Conservation (phyloP, 1,140 invertebrate species). For the Drepana arcuata region DNA sequence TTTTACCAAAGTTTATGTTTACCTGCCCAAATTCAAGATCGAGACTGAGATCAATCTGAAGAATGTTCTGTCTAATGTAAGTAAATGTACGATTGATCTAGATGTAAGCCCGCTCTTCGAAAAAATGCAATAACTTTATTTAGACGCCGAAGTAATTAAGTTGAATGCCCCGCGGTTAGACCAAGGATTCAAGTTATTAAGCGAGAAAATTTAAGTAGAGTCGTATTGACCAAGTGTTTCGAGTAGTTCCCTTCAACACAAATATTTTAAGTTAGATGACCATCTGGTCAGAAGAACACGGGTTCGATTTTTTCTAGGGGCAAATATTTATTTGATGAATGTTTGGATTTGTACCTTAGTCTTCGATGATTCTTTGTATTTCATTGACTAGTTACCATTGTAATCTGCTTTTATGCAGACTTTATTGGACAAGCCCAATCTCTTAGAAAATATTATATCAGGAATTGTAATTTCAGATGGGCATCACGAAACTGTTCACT, state of each 20-base stretch:
- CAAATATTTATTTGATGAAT: neutral
- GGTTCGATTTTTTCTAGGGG: neutral
- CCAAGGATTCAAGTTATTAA: too few species aligned
- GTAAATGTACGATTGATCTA: slow-evolving; percentile 3
- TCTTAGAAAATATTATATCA: neutral
- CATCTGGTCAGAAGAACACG: neutral
- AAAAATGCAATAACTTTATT: neutral
- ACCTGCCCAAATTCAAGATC: slow-evolving; percentile 53
- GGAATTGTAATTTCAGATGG: slow-evolving; percentile 25
- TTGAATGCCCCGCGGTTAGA: too few species aligned
- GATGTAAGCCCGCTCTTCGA: neutral
- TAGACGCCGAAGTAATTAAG: too few species aligned
- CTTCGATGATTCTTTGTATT: too few species aligned
- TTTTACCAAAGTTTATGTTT: slow-evolving; percentile 28
- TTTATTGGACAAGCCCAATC: too few species aligned
- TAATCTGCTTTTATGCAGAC: too few species aligned
- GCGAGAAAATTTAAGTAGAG: neutral
- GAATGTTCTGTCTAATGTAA: slow-evolving; percentile 37
- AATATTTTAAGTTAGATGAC: too few species aligned
- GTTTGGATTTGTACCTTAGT: neutral
- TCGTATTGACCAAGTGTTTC: too few species aligned
- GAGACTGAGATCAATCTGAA: slow-evolving; percentile 48
- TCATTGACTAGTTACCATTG: too few species aligned
- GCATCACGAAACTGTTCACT: slow-evolving; percentile 31
- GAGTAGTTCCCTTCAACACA: too few species aligned